Percentiles rank a stretch among this genome's conserved stretches.
phyloP scores from a whole-genome alignment of 2,888 invertebrate species.

The Clivina fossor region DNA sequence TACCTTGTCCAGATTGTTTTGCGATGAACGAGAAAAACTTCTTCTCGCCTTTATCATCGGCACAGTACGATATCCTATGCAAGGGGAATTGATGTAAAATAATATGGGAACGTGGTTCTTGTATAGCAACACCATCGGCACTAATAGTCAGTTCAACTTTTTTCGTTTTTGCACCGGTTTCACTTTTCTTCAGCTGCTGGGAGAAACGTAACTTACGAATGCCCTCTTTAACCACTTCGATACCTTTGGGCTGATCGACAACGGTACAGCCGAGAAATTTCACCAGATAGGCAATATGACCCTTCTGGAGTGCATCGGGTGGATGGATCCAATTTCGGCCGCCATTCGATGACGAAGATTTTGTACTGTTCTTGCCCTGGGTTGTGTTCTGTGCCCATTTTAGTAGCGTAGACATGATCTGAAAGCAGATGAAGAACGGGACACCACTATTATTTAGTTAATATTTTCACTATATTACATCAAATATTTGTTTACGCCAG shows the following conservation, averaged over 20 bases:
- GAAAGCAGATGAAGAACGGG: constrained; percentile 40
- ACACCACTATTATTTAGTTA: too few species aligned
- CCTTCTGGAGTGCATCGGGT: constrained; percentile 89
- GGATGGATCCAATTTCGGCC: constrained; percentile 87
- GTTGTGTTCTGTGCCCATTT: constrained; percentile 55
- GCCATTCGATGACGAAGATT: too few species aligned
- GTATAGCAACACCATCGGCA: constrained; percentile 93
- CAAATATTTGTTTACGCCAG: too few species aligned
- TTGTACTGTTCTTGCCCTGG: constrained; percentile 50
- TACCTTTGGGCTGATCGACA: constrained; percentile 96
- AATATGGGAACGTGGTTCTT: constrained; percentile 73
- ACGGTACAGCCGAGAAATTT: constrained; percentile 96
- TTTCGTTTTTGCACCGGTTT: constrained; percentile 86
- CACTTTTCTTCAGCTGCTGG: constrained; percentile 87
- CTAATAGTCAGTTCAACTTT: constrained; percentile 96
- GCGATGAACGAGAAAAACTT: constrained; percentile 96
- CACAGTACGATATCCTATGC: constrained; percentile 97
- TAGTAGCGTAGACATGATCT: constrained; percentile 52
- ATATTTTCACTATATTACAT: too few species aligned
- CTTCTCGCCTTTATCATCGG: constrained; percentile 97
- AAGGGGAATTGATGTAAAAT: constrained; percentile 94
- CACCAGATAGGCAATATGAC: constrained; percentile 96
- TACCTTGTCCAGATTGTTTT: constrained; percentile 62
- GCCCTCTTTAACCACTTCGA: constrained; percentile 96
- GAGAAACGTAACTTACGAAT: constrained; percentile 94